Evolutionary conservation across 2,113 vertebrate genomes (phyloP).

Genomic region (Pteronura brasiliensis): DNA sequence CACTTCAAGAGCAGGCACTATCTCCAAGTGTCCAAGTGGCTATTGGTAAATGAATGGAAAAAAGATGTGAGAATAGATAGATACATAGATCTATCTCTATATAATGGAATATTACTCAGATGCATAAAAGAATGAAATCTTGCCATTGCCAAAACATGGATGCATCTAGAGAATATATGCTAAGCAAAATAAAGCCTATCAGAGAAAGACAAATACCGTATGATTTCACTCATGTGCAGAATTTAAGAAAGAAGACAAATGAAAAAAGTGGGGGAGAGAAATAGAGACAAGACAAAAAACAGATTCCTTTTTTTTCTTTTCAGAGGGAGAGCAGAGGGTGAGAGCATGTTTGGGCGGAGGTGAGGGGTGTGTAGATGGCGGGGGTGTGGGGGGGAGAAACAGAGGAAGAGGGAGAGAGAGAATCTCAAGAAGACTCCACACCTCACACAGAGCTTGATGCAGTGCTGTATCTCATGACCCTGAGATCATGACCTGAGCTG

Average conservation of each 20-base stretch:
- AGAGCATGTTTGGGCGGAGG: neutral
- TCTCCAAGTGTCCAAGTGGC: neutral
- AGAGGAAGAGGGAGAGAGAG: neutral
- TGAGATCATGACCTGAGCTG: neutral
- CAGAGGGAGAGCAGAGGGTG: neutral
- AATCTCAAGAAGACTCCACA: neutral
- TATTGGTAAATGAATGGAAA: neutral
- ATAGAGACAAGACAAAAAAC: neutral
- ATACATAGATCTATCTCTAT: too few species aligned
- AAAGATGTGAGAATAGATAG: neutral
- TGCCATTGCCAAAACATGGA: neutral
- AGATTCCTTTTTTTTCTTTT: neutral
- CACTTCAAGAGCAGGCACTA: rapidly evolving
- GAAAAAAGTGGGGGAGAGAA: neutral
- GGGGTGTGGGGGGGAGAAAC: neutral
- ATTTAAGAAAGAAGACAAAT: neutral
- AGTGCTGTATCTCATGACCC: neutral
- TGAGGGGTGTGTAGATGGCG: neutral
- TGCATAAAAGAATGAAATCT: neutral
- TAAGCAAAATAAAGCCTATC: neutral
- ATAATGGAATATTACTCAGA: neutral
- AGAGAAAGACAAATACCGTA: neutral
- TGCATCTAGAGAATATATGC: neutral
- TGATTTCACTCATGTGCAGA: neutral
- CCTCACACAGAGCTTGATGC: neutral